Conservation (phyloP, 2,797 vertebrate species). For the Sebastes cheni region DNA sequence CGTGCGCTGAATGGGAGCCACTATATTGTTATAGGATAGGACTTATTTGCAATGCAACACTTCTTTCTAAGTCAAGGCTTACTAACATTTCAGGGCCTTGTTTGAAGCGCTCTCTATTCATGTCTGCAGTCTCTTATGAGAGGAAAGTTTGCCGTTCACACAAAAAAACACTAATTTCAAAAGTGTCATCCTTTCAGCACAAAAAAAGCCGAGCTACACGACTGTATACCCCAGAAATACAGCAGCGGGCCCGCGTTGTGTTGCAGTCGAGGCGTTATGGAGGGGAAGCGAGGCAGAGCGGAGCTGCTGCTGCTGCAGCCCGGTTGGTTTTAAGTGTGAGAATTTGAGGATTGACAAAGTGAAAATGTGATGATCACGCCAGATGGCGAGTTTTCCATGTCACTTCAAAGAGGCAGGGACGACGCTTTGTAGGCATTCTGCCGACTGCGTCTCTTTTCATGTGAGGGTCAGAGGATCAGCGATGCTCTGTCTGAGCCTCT, state of each 20-base stretch:
- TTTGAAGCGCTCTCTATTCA: neutral
- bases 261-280: slow-evolving; percentile 6
- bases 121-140: neutral
- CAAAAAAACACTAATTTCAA: neutral
- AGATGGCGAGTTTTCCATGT: slow-evolving; percentile 70
- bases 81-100: neutral
- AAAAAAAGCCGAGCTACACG: neutral
- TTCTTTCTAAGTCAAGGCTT: neutral
- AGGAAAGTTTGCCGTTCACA: neutral
- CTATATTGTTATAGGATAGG: too few relatives aligned
- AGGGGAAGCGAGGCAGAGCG: slow-evolving; percentile 6
- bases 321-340: slow-evolving; percentile 33
- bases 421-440: slow-evolving; percentile 74
- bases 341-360: slow-evolving; percentile 64
- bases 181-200: neutral
- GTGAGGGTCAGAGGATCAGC: slow-evolving; percentile 63
- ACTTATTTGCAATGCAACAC: neutral
- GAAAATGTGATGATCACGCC: slow-evolving; percentile 65
- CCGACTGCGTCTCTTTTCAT: slow-evolving; percentile 70
- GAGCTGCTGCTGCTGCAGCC: slow-evolving; percentile 16
- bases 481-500: slow-evolving; percentile 65
- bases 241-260: neutral
- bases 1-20: neutral
- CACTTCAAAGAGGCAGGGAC: slow-evolving; percentile 72
- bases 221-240: neutral